Evolutionary conservation across 1,140 invertebrate species (phyloP), one percentile per base, ranked within the genome.

Genomic region (Tetranychus cinnabarinus): DNA sequence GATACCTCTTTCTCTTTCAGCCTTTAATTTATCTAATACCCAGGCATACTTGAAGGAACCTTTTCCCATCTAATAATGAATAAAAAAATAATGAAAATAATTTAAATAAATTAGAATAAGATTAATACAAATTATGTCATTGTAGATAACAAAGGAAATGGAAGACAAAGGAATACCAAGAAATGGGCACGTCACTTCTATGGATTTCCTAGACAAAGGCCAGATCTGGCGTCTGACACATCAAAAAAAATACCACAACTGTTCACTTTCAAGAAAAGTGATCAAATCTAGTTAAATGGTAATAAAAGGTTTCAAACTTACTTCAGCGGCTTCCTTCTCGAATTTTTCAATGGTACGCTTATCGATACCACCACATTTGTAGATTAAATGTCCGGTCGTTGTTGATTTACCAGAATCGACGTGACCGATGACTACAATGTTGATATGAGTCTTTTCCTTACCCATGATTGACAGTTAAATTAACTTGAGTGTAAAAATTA

Each of bases 351-450:
- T 80, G 55, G 76, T 75, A 71, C 78, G 71, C 66, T 79, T 78
- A 69, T 79, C 78, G 64, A 79, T 79, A 66, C 78, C 78, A 67
- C 78, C 78, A 69, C 79, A 79, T 71, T 79, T 80, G 77, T 79
- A 79, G 70, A 79, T 79, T 56, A 79, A 67, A 68, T 79, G 78
- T 65, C 78, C 78, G 67, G 78, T 80, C 50, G 77, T 76, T 33
- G 78, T 80, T 39, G 78, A 79, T 65, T 79, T 79, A 59, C 77
- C 77, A 67, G 77, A 78, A 70, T 79, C 78, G 66, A 79, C 78
- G 70, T 79, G 78, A 65, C 78, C 78, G 69, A 79, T 80, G 66
- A 79, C 78, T 56, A 79, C 78, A 66, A 79, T 79, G 71, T 80
- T 79, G 62, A 79, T 79, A 69, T 79, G 77, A 64, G 70, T 68